A percentile compares a stretch with the other conserved stretches of the same genome.
phyloP scores from a whole-genome alignment of 2,797 vertebrate genomes.

The Potorous gilbertii region DNA sequence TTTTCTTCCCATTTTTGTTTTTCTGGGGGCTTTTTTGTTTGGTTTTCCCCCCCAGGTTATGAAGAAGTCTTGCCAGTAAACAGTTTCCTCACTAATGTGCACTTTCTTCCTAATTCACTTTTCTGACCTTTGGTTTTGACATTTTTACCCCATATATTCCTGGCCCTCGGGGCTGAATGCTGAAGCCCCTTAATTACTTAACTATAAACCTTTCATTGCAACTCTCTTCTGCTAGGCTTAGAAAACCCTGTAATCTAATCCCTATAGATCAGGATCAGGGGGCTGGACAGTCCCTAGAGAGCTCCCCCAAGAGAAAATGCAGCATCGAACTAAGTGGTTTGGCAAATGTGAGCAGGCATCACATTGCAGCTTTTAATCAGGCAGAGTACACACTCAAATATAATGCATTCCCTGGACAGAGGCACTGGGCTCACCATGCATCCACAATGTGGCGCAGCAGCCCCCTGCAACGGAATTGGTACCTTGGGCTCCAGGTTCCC shows the following conservation, averaged over 20 bases:
- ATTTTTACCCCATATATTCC: slow-evolving; percentile 80
- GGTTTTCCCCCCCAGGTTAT: slow-evolving; percentile 56
- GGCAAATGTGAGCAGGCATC: slow-evolving; percentile 18
- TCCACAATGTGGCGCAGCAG: background rate
- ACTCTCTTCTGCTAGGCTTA: slow-evolving; percentile 79
- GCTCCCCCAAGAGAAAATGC: slow-evolving; percentile 49
- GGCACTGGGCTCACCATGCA: background rate
- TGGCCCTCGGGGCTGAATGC: slow-evolving; percentile 74
- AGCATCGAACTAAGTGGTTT: slow-evolving; percentile 60
- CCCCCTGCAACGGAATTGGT: background rate
- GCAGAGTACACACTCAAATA: background rate
- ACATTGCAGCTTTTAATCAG: background rate
- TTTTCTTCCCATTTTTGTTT: background rate
- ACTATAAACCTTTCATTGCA: slow-evolving; percentile 78
- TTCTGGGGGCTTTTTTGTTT: background rate
- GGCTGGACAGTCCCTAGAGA: slow-evolving; percentile 6
- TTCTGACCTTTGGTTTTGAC: slow-evolving; percentile 82
- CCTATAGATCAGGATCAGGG: slow-evolving; percentile 42
- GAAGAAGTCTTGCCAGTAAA: slow-evolving; percentile 69
- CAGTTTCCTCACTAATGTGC: slow-evolving; percentile 71
- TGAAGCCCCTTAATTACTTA: slow-evolving; percentile 81
- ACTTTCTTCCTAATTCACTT: slow-evolving; percentile 80
- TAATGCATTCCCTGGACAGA: background rate
- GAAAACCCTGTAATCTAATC: slow-evolving; percentile 79
- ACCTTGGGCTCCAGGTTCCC: background rate